Percentiles rank a stretch among this genome's conserved stretches.
Conservation (phyloP, 2,113 vertebrate genomes). For the Uria lomvia region DNA sequence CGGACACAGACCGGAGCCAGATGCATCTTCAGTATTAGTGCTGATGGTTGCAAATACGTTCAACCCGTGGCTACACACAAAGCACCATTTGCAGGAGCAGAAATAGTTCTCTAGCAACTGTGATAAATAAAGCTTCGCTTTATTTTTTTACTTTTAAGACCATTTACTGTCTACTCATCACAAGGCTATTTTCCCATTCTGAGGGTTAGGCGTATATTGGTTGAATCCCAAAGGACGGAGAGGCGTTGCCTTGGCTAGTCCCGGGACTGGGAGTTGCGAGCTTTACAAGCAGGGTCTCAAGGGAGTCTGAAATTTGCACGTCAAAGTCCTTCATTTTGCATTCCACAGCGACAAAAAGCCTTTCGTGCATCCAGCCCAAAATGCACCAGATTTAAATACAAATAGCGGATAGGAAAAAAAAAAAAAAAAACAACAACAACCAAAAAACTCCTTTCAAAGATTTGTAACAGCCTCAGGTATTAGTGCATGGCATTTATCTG, state of each 20-base stretch:
- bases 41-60: not conserved
- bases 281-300: not conserved
- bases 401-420: not conserved
- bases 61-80: not conserved
- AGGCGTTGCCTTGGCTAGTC: not conserved
- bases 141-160: not conserved
- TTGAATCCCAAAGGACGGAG: not conserved
- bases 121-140: not conserved
- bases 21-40: not conserved
- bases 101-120: not conserved
- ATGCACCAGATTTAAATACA: not conserved
- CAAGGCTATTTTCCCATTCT: not conserved
- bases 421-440: no score
- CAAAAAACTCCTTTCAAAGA: not conserved
- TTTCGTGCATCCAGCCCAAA: not conserved
- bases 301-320: not conserved
- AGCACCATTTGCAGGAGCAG: not conserved
- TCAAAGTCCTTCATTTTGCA: not conserved
- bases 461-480: not conserved
- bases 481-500: not conserved
- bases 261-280: not conserved
- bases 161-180: not conserved
- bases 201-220: not conserved
- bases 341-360: not conserved
- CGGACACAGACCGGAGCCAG: not conserved